Evolutionary conservation across 2,888 invertebrate genomes (phyloP).

Genomic region (Pilophorus perplexus): DNA sequence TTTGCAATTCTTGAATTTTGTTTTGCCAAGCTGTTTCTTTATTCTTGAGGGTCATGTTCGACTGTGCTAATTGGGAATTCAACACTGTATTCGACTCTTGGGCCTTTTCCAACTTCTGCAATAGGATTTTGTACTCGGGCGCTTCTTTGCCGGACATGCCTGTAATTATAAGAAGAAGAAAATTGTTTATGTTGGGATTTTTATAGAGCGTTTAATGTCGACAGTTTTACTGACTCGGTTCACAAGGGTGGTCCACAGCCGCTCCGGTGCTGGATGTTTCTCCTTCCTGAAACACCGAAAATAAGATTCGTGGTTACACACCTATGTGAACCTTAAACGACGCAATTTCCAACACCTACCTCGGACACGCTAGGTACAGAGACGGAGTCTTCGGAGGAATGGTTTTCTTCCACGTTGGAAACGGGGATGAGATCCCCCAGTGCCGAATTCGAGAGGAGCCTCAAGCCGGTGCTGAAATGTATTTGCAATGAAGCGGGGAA

Average conservation of each 20-base stretch:
- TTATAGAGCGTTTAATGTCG: background rate
- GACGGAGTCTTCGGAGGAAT: conserved; percentile 51
- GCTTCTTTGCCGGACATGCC: background rate
- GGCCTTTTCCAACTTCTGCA: conserved; percentile 38
- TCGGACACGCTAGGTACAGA: conserved; percentile 53
- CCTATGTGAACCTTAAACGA: too few relatives aligned
- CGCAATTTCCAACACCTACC: too few relatives aligned
- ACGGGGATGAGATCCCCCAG: conserved; percentile 57
- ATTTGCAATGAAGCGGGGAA: background rate
- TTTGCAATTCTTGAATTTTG: conserved; percentile 48
- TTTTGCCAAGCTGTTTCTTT: conserved; percentile 44
- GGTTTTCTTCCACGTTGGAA: conserved; percentile 51
- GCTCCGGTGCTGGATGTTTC: conserved; percentile 27
- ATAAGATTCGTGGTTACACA: background rate
- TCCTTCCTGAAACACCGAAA: conserved; percentile 1
- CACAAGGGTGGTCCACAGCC: background rate
- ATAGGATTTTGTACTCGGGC: conserved; percentile 18
- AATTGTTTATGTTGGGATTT: background rate
- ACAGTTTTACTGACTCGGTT: background rate
- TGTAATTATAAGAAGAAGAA: background rate
- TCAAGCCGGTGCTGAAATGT: conserved; percentile 51
- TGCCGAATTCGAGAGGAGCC: conserved; percentile 54
- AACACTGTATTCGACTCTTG: conserved; percentile 40
- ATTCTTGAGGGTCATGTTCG: conserved; percentile 39
- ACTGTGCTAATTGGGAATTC: conserved; percentile 40